Evolutionary conservation across 2,113 vertebrate species (phyloP).

Genomic region (Nestor notabilis): DNA sequence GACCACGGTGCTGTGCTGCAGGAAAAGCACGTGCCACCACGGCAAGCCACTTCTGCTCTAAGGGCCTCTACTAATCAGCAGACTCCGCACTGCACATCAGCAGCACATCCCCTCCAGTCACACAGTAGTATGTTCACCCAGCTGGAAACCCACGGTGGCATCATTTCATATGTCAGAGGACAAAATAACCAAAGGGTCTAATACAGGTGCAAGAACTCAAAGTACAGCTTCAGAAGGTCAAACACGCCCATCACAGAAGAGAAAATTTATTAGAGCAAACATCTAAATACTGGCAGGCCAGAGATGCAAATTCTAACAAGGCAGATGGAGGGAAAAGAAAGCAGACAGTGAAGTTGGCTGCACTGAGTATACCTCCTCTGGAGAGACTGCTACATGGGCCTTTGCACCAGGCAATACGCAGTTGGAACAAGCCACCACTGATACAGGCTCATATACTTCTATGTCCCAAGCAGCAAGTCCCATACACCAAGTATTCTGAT

Average conservation of each 20-base stretch:
- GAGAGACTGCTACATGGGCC: background rate
- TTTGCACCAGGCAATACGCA: background rate
- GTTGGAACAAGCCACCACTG: accelerated
- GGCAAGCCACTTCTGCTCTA: background rate
- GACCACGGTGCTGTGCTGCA: accelerated
- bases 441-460: background rate
- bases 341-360: background rate
- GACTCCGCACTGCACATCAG: background rate
- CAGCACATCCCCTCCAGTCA: accelerated
- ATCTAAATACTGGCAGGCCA: background rate
- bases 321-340: background rate
- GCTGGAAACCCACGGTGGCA: background rate
- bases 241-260: background rate
- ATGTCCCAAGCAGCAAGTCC: background rate
- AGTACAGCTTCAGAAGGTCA: background rate
- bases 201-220: background rate
- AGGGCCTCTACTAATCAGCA: background rate
- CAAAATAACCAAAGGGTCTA: background rate
- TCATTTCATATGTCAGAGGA: background rate
- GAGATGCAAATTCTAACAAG: background rate
- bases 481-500: background rate
- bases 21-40: background rate
- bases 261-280: background rate
- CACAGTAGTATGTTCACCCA: background rate
- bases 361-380: background rate